These are phyloP conservation scores for Ladona fulva DNA, from an alignment of 1,140 invertebrate species.

Conservation along the genomic window DNA sequence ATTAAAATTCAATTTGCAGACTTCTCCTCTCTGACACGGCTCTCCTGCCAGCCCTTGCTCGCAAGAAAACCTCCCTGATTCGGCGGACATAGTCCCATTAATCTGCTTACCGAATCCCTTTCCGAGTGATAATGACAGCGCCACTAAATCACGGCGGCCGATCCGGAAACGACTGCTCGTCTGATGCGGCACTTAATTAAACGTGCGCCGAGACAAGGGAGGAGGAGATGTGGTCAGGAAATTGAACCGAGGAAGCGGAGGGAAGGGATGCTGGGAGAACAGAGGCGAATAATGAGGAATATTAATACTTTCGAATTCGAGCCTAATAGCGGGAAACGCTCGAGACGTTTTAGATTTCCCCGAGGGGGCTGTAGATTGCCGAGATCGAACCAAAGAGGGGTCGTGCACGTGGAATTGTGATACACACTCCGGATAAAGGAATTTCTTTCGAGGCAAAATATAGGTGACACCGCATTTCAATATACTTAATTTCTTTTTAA, in stretches of 20 bases:
- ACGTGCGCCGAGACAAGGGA: not conserved
- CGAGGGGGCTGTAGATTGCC: too few relatives aligned
- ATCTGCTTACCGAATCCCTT: not conserved
- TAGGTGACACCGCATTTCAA: too few relatives aligned
- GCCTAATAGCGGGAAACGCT: not conserved
- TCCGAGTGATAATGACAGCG: not conserved
- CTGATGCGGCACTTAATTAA: not conserved
- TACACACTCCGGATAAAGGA: too few relatives aligned
- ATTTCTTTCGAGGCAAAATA: too few relatives aligned
- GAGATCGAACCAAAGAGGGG: too few relatives aligned
- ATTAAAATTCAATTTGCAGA: too few relatives aligned
- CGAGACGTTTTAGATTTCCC: too few relatives aligned
- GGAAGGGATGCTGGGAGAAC: not conserved
- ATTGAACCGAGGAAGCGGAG: not conserved
- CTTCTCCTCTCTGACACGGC: too few relatives aligned
- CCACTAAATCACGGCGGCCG: not conserved
- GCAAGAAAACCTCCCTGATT: not conserved
- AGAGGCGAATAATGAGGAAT: not conserved
- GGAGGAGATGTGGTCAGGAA: not conserved
- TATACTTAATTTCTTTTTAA: too few relatives aligned
- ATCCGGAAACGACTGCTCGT: not conserved
- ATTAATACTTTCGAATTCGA: not conserved
- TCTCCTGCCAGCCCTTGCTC: not conserved
- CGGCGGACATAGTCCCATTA: not conserved
- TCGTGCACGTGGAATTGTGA: too few relatives aligned